A percentile compares a stretch with the other conserved stretches of the same genome.
phyloP scores from a whole-genome alignment of 53 echinoderm and acorn worm species.

The Hippasteria phrygiana region DNA sequence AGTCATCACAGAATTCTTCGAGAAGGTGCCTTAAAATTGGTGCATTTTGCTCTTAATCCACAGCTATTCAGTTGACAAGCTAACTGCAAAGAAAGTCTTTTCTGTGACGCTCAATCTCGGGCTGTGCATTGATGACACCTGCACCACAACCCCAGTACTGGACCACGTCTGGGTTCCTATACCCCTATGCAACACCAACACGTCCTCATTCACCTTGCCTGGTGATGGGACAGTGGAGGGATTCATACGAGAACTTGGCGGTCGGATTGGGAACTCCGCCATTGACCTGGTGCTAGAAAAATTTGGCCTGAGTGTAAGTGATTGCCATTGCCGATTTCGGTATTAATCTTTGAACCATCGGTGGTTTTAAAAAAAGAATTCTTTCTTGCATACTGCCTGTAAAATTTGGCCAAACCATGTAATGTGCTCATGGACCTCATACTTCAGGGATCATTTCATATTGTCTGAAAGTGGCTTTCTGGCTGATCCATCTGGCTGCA shows the following conservation, averaged over 20 bases:
- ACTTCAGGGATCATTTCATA: too few species aligned
- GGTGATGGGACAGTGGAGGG: constrained; percentile 61
- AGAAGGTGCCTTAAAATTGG: neutral
- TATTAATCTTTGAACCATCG: neutral
- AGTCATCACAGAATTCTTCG: too few species aligned
- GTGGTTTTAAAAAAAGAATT: too few species aligned
- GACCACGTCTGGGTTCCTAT: constrained; percentile 28
- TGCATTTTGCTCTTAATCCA: neutral
- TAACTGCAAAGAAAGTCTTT: neutral
- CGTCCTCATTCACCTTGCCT: constrained; percentile 12
- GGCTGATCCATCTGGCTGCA: too few species aligned
- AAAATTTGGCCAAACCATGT: too few species aligned
- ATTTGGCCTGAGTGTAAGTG: constrained; percentile 32
- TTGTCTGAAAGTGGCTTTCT: too few species aligned
- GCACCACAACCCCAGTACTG: constrained; percentile 11
- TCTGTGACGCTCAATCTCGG: constrained; percentile 6
- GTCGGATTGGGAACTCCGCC: constrained; percentile 32
- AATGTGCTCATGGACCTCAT: too few species aligned
- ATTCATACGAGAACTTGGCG: constrained; percentile 26
- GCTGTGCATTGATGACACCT: constrained; percentile 49
- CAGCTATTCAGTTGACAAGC: constrained; percentile 41
- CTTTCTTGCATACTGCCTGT: too few species aligned
- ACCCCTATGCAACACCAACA: constrained; percentile 32
- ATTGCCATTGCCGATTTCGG: neutral
- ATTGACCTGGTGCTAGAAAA: constrained; percentile 46